Evolutionary conservation across 2,888 invertebrate species (phyloP), one percentile per base, ranked within the genome.

Genomic region (Acanthosoma haemorrhoidale): DNA sequence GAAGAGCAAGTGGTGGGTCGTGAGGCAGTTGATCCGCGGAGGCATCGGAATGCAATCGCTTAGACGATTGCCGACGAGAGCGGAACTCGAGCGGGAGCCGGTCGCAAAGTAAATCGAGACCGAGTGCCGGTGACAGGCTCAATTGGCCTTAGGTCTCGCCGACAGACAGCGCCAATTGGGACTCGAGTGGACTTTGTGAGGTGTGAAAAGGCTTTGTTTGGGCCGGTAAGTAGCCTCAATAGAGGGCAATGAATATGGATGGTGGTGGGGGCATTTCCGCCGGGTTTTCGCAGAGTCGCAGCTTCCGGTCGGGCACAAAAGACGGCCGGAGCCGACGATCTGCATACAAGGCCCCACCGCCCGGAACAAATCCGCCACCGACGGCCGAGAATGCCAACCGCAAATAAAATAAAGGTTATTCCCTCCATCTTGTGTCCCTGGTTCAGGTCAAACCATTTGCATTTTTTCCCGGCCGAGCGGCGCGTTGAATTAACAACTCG

Each of bases 121-220:
- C 18, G 41, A 51, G 51, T 25, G 51, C 21, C 51, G 21, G 51
- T 51, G 21, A 51, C 51, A 51, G 51, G 25, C 25, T 51, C 51
- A 51, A 51, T 51, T 51, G 51, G 21, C 18, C 43, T 21, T 21
- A 43, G 43, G 51, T 21, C 51, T 25, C 21, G 51, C 21, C 21
- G 51, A 51, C 51, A 51, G 51, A 51, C 16, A 25, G 51, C 13
- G 25, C 21, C 51, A 51, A 51, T 51, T 51, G 61, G 36, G 34
- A 21, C n/a, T 36, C 36, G 16, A 61, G 61, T 61, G 61, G 61
- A 61, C 61, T 61, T 61, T 34, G 61, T 36, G 61, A 61, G 61
- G 61, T 61, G 61, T 61, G 61, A 61, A 61, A 61, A 61, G 61
- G 61, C 61, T 61, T 61, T 61, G 61, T 61, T 36, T 61, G 61